Evolutionary conservation across 2,113 vertebrate species (phyloP), one percentile per base, ranked within the genome.

Genomic region (Eptesicus fuscus): DNA sequence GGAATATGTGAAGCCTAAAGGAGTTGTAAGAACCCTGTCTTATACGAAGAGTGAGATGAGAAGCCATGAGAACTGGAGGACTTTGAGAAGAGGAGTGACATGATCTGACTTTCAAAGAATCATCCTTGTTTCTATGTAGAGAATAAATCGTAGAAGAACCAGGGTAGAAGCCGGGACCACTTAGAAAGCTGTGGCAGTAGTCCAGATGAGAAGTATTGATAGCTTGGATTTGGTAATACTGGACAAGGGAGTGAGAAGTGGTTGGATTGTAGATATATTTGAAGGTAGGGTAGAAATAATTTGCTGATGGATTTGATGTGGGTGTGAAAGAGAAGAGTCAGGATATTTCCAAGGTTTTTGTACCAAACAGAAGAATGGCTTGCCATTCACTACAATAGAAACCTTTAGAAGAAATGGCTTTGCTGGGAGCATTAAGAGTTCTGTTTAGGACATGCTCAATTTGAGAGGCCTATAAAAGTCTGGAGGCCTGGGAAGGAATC

Each of bases 401-500:
- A 93, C 78, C n/a, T 90, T 3, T 10, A 63, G 35, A 44, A 95
- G 28, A 56, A 83, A 28, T 35, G 79, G 35, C 20, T 79, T 89
- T 94, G 28, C n/a, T 65, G 35, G 65, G 6, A 84, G 13, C 67
- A 63, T 76, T 16, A 83, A 10, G 69, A 93, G 35, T 86, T 78
- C 30, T 79, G 42, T 79, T 82, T 51, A 93, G 20, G 20, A 73
- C 53, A 14, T 85, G 59, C 49, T 63, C 73, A 78, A 88, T 83
- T 73, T 94, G n/a, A 71, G 59, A 79, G n/a, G 13, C 12, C 67
- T 77, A 0, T 49, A 30, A 63, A 80, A 90, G 37, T 63, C 56
- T 69, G 4, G 67, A 76, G 35, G 23, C 89, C 80, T 79, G 63
- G 44, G 53, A 88, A 96, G 40, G 93, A 93, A 90, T 87, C 76